These are phyloP conservation scores for Cheilinus undulatus DNA, from an alignment of 2,113 vertebrate genomes.

Conservation along the genomic window DNA sequence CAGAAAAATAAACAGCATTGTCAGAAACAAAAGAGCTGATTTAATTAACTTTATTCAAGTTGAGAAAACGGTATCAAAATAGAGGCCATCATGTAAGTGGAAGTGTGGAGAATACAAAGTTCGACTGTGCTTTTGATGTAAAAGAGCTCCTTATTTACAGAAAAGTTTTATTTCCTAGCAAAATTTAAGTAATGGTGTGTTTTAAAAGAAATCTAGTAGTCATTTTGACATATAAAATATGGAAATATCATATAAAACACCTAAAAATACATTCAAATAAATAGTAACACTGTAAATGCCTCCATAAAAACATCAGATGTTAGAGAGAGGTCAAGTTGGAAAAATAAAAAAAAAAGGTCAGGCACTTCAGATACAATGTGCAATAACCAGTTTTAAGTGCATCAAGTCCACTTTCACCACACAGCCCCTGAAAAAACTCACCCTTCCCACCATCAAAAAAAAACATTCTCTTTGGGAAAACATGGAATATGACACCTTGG, in stretches of 20 bases:
- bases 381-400: constrained; percentile 62
- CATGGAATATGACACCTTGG: constrained; percentile 62
- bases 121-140: constrained; percentile 45
- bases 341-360: constrained; percentile 43
- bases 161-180: constrained; percentile 1
- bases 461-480: constrained; percentile 33
- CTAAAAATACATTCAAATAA: constrained; percentile 77
- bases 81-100: background rate
- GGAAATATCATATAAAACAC: constrained; percentile 41
- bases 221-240: constrained; percentile 58
- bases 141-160: constrained; percentile 25
- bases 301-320: constrained; percentile 46
- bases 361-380: constrained; percentile 51
- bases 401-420: constrained; percentile 46
- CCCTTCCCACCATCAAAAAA: constrained; percentile 16
- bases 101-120: constrained; percentile 14
- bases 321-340: constrained; percentile 29
- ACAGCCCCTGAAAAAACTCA: constrained; percentile 17
- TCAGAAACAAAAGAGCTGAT: constrained; percentile 34
- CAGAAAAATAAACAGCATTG: constrained; percentile 1
- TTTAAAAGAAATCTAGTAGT: constrained; percentile 70
- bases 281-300: constrained; percentile 56
- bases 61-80: constrained; percentile 16
- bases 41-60: constrained; percentile 44
- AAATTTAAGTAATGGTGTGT: background rate